Base-by-base conservation (phyloP, 1,140 invertebrate genomes). In the Tribolium castaneum region DNA sequence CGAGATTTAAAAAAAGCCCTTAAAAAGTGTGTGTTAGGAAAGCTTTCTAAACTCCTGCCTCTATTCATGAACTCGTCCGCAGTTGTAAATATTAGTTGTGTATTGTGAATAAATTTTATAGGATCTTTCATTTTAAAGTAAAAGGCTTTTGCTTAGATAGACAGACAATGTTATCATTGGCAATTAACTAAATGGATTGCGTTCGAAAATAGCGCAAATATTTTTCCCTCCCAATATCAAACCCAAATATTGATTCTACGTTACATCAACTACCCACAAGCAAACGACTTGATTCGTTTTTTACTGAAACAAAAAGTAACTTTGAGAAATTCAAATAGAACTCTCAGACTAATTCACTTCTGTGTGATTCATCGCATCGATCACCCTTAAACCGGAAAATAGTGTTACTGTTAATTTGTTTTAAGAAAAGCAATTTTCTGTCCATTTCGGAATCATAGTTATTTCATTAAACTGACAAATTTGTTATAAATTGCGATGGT, bases 241-340 rank as follows among this genome's bases (percentile, higher is more conserved):
- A 35, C 6, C n/a, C 59, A 66, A 66, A 35, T 66, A 66, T 66
- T 66, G 59, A 66, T 66, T 66, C 12, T 16, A 35, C 14, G 59
- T 35, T 45, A 10, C 59, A 59, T 59, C 54, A 66, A 35, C 25
- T 14, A 66, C 59, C 30, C 30, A 62, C 25, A n/a, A n/a, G 22
- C 10, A 34, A n/a, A 25, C 22, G 25, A 66, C 25, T 35, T 66
- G 35, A 10, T 66, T 30, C n/a, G n/a, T 66, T 66, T 66, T 66
- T 39, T 19, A 16, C 1, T 9, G 10, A 25, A 66, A 35, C 30
- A 30, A 66, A 66, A 66, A 66, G 35, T 66, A 39, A n/a, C 30
- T 30, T 30, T 12, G 13, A 6, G 30, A 35, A 66, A 66, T 66
- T 66, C n/a, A 35, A 66, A 12, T 66, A 66, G 6, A 30, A 66